Base-by-base conservation (phyloP, 2,113 vertebrate genomes). In the Cervus canadensis region DNA sequence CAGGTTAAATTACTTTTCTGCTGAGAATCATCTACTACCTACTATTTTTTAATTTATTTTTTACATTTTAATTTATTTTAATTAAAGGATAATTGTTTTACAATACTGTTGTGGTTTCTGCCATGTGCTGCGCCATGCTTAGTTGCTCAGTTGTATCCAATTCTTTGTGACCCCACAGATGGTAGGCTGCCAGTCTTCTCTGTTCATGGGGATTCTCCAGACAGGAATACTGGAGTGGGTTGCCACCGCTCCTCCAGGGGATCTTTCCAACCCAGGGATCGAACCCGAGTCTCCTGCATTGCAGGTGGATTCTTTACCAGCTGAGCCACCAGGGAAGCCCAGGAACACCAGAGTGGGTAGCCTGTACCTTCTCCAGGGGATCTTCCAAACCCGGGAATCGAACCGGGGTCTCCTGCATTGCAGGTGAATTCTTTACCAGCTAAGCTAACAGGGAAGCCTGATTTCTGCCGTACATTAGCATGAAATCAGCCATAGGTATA, bases 231-330 rank as follows among this genome's bases (percentile, higher is more conserved):
- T 40, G 67, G 36, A 23, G 19, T 23, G 19, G n/a, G 19, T 71
- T 40, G 5, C n/a, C 19, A 40, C 11, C 0, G 0, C 19, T 40
- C 19, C 67, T 40, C n/a, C n/a, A 71, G 67, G 19, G n/a, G 67
- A 40, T 71, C 10, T 71, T 71, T 12, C 10, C n/a, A 40, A 40
- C 1, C 0, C 19, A 40, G 36, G 10, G 10, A 23, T 71, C 1
- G 0, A 40, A 71, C 10, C 67, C 19, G 23, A n/a, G 19, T 40
- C 5, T 40, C 67, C 10, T 71, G 67, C 67, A 12, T 6, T 40
- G 67, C 67, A 71, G 19, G 10, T 71, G 67, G 19, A 71, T 71
- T 71, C 67, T 23, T 71, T 36, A 71, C 21, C 67, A 40, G 36
- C 10, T 40, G n/a, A 40, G 67, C n/a, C n/a, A 71, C n/a, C 10